Conservation (phyloP, 1,140 invertebrate genomes). For the Campoletis sonorensis region DNA sequence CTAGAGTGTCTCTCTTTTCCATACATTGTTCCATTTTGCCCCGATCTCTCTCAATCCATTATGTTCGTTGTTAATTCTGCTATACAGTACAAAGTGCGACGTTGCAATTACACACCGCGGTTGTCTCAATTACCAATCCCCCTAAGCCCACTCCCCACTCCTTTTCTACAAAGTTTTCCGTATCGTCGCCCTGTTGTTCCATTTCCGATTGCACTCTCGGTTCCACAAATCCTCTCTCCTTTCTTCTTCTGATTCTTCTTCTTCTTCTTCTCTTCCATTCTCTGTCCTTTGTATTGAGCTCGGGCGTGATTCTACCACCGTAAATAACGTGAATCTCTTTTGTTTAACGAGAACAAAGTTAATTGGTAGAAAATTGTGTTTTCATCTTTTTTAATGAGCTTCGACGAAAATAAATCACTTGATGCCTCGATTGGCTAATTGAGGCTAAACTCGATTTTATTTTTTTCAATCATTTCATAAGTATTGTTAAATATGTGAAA, state of each 20-base stretch:
- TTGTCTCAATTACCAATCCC: constrained; percentile 5
- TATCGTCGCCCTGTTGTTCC: background rate
- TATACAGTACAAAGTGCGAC: background rate
- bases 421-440: background rate
- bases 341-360: background rate
- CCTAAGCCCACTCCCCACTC: background rate
- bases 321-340: background rate
- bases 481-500: background rate
- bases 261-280: background rate
- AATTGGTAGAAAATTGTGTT: constrained; percentile 8
- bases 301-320: background rate
- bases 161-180: background rate
- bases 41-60: too few relatives aligned
- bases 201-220: constrained; percentile 5
- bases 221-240: background rate
- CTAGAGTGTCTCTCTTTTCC: too few relatives aligned
- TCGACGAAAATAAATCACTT: background rate
- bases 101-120: background rate
- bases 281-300: background rate
- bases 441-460: too few relatives aligned
- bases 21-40: too few relatives aligned
- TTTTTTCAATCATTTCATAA: background rate
- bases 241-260: background rate
- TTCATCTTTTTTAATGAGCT: background rate
- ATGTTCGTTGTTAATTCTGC: background rate